Conservation (phyloP, 2,797 vertebrate genomes). For the Alosa sapidissima region DNA sequence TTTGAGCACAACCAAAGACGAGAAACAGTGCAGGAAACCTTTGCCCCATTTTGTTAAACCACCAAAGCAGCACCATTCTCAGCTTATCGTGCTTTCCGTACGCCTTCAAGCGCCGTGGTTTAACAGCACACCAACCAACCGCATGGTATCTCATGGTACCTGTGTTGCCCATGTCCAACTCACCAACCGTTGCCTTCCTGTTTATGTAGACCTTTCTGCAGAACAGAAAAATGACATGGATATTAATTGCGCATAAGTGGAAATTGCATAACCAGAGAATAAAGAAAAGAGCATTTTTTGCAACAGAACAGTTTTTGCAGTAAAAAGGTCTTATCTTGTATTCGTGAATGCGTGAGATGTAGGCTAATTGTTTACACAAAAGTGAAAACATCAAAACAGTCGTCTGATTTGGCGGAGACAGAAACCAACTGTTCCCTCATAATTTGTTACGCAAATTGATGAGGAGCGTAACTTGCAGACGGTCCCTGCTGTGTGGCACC, state of each 20-base stretch:
- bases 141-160: neutral
- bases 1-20: neutral
- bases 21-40: slow-evolving; percentile 2
- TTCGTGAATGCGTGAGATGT: neutral
- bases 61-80: neutral
- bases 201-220: neutral
- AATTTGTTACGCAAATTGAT: slow-evolving; percentile 6
- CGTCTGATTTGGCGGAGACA: neutral
- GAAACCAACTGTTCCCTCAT: neutral
- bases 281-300: neutral
- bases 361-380: neutral
- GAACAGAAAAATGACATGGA: neutral
- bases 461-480: slow-evolving; percentile 8
- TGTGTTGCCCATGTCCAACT: neutral
- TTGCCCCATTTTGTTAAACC: neutral
- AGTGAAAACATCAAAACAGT: neutral
- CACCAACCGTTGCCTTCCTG: neutral
- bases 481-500: neutral
- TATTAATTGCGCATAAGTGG: neutral
- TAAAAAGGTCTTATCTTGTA: neutral
- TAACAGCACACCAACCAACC: neutral
- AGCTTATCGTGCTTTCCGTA: neutral
- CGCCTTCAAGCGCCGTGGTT: neutral
- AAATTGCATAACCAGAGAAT: neutral
- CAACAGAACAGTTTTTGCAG: too few species aligned